Conservation (phyloP, 2,888 invertebrate genomes). For the Pachycephus smyrnensis region DNA sequence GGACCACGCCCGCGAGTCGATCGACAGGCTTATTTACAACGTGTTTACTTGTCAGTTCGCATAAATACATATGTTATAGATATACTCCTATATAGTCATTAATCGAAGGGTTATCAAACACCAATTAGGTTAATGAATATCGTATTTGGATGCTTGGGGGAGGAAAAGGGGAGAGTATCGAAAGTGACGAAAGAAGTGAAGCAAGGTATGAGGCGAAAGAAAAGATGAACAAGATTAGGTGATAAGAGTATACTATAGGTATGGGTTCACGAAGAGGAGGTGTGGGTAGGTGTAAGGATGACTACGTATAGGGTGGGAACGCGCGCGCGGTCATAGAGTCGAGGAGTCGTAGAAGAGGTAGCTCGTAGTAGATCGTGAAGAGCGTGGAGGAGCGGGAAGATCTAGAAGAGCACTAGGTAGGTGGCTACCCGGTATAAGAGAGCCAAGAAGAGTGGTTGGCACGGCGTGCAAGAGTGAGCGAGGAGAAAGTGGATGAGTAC, state of each 20-base stretch:
- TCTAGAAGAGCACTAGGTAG: slow-evolving; percentile 34
- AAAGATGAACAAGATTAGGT: background rate
- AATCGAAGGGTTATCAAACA: background rate
- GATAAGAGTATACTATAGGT: background rate
- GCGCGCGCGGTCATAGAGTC: background rate
- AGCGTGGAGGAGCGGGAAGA: slow-evolving; percentile 22
- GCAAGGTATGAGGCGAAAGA: background rate
- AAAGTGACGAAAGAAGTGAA: background rate
- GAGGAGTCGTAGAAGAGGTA: slow-evolving; percentile 6
- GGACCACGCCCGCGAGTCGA: background rate
- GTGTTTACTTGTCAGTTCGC: background rate
- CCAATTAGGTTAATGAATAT: background rate
- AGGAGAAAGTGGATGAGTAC: slow-evolving; percentile 36
- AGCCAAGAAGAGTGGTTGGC: slow-evolving; percentile 22
- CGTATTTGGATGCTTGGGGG: background rate
- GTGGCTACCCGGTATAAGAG: slow-evolving; percentile 33
- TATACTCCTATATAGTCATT: background rate
- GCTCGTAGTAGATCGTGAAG: slow-evolving; percentile 13
- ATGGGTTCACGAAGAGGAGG: background rate
- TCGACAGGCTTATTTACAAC: background rate
- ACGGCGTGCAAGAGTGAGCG: slow-evolving; percentile 15
- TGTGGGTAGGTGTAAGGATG: background rate
- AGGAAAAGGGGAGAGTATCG: background rate
- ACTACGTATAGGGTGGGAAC: background rate
- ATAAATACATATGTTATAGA: background rate